Evolutionary conservation across 2,888 invertebrate genomes (phyloP).

Genomic region (Escarpia spicata): DNA sequence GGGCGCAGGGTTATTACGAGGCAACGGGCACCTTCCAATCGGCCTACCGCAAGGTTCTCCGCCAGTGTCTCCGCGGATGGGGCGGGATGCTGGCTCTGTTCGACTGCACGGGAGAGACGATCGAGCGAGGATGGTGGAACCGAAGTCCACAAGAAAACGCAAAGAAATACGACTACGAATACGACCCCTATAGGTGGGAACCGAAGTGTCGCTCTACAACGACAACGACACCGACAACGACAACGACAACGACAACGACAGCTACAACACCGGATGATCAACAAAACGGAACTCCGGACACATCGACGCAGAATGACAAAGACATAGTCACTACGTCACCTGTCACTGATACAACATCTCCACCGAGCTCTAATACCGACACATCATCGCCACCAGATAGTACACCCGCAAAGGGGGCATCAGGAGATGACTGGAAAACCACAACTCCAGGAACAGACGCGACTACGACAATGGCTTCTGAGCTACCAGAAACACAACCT

Average conservation of each 20-base stretch:
- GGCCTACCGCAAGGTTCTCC: not conserved
- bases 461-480: too few relatives aligned
- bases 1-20: slow-evolving; percentile 1
- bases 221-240: too few relatives aligned
- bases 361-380: too few relatives aligned
- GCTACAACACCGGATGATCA: not conserved
- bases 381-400: too few relatives aligned
- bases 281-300: too few relatives aligned
- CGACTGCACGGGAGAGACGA: not conserved
- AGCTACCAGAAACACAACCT: too few relatives aligned
- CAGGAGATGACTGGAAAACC: not conserved
- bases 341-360: too few relatives aligned
- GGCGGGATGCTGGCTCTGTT: not conserved
- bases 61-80: not conserved
- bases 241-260: not conserved
- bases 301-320: too few relatives aligned
- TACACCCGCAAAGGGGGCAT: too few relatives aligned
- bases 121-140: not conserved
- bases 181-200: not conserved
- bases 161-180: not conserved
- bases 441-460: not conserved
- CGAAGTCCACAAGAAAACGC: not conserved
- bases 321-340: too few relatives aligned
- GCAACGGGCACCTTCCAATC: not conserved
- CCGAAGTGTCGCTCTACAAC: not conserved